These are phyloP conservation scores for Rhynchonycteris naso DNA, from an alignment of 2,797 vertebrate species.

Conservation along the genomic window DNA sequence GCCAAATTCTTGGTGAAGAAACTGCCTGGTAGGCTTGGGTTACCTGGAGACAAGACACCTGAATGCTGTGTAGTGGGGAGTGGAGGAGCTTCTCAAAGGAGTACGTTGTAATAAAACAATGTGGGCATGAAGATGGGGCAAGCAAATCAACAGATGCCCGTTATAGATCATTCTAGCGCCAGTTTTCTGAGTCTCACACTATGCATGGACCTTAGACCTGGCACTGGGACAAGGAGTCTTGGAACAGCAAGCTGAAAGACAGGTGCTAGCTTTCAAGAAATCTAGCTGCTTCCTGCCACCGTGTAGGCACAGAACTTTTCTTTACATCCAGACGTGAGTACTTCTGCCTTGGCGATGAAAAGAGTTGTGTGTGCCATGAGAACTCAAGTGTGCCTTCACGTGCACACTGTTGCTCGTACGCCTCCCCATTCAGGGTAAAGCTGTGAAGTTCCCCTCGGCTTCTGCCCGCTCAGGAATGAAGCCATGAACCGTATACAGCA, in stretches of 20 bases:
- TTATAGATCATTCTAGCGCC: background rate
- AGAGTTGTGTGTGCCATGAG: background rate
- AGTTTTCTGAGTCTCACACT: background rate
- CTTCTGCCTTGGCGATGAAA: background rate
- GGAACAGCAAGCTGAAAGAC: background rate
- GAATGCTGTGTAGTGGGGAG: background rate
- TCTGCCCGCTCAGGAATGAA: background rate
- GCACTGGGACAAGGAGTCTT: background rate
- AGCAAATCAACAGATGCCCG: background rate
- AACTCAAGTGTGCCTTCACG: fast-evolving
- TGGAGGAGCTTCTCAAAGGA: background rate
- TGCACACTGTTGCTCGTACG: fast-evolving
- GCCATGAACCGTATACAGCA: background rate
- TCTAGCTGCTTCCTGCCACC: fast-evolving
- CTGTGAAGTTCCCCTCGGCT: background rate
- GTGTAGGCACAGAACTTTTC: background rate
- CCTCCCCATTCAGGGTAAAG: background rate
- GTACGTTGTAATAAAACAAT: background rate
- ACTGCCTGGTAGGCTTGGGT: background rate
- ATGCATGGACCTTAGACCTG: background rate
- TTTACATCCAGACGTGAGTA: background rate
- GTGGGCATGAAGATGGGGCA: background rate
- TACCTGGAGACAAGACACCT: background rate
- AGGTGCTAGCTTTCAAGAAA: background rate
- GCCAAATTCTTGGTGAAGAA: background rate